Conservation (phyloP, 30 jellyfish, hydroid and myxozoan genomes). For the Rhopilema esculentum region DNA sequence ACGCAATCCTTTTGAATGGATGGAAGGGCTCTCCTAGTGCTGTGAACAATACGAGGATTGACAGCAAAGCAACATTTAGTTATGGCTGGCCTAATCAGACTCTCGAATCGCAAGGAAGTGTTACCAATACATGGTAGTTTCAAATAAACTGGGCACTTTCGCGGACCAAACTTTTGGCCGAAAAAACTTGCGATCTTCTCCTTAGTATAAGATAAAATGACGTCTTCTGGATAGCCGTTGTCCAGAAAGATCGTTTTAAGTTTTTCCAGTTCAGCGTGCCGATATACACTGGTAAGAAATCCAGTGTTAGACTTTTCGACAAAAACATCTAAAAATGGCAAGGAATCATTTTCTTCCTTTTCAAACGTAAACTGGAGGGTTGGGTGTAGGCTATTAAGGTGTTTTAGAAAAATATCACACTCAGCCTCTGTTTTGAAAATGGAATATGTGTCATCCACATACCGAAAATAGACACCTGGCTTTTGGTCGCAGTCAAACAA, state of each 20-base stretch:
- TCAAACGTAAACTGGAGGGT: too few species aligned
- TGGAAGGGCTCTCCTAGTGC: neutral
- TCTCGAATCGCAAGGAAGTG: neutral
- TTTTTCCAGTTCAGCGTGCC: neutral
- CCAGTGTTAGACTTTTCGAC: too few species aligned
- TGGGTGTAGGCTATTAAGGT: too few species aligned
- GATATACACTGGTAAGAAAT: neutral
- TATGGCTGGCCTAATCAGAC: neutral
- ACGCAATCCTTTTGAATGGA: neutral
- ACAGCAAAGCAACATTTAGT: neutral
- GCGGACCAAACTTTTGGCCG: neutral
- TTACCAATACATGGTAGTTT: neutral
- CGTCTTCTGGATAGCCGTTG: neutral
- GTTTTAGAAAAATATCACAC: too few species aligned
- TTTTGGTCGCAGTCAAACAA: too few species aligned
- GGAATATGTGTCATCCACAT: too few species aligned
- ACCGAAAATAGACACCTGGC: too few species aligned
- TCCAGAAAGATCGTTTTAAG: neutral
- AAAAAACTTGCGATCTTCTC: neutral
- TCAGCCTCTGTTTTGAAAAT: too few species aligned
- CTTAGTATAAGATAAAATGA: neutral
- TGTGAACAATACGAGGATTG: neutral
- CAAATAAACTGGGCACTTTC: neutral
- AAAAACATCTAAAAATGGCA: too few species aligned
- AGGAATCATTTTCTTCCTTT: too few species aligned